These are phyloP conservation scores for Phacellophora camtschatica DNA, from an alignment of 30 jellyfish, hydroid and myxozoan species.

Conservation along the genomic window DNA sequence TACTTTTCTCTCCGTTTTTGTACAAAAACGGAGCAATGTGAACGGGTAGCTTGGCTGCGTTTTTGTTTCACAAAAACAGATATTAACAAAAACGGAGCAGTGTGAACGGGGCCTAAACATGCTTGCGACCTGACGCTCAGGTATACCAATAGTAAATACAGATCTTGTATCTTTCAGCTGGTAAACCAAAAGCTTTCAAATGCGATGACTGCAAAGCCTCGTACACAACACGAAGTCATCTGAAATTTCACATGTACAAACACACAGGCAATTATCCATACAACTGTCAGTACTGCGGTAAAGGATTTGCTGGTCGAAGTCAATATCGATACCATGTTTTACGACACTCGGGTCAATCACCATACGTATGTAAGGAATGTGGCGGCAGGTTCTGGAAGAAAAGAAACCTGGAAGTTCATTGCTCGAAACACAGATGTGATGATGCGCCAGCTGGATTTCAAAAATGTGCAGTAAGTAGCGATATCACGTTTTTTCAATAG, in stretches of 20 bases:
- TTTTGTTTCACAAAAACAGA: too few species aligned
- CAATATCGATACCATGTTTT: slow-evolving; percentile 75
- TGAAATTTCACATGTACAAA: slow-evolving; percentile 81
- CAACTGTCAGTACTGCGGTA: slow-evolving; percentile 76
- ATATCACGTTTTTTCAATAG: too few species aligned
- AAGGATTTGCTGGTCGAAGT: slow-evolving; percentile 88
- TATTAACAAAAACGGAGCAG: too few species aligned
- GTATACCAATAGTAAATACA: too few species aligned
- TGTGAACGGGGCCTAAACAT: too few species aligned
- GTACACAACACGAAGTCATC: slow-evolving; percentile 82
- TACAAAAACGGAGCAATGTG: too few species aligned
- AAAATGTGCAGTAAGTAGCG: slow-evolving; percentile 49
- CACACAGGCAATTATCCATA: slow-evolving; percentile 86
- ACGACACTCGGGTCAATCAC: slow-evolving; percentile 86
- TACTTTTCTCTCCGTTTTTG: too few species aligned
- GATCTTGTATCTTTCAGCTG: not conserved
- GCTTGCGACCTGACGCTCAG: too few species aligned
- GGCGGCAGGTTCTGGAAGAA: slow-evolving; percentile 84
- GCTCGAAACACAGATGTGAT: slow-evolving; percentile 62
- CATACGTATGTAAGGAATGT: slow-evolving; percentile 70
- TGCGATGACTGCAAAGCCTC: slow-evolving; percentile 71
- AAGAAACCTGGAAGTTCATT: slow-evolving; percentile 69
- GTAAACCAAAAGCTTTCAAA: slow-evolving; percentile 61
- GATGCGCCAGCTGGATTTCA: slow-evolving; percentile 54
- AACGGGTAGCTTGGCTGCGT: too few species aligned